Conservation (phyloP, 2,797 vertebrate species). For the Mus spretus region DNA sequence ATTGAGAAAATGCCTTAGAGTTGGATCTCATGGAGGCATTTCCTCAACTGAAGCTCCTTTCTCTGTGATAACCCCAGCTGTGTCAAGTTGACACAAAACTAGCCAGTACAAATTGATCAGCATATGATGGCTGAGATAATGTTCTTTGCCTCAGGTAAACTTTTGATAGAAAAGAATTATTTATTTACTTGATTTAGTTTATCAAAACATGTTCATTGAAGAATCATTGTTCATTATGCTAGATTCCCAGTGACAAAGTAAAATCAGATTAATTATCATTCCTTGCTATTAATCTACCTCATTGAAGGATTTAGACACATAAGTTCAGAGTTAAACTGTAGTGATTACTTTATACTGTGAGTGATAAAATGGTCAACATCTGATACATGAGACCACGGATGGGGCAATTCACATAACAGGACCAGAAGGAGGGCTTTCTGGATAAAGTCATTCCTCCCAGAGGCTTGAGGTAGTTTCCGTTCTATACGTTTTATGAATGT, state of each 20-base stretch:
- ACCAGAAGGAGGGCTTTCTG: neutral
- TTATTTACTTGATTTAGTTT: neutral
- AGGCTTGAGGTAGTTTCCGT: neutral
- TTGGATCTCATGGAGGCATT: too few species aligned
- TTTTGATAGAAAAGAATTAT: neutral
- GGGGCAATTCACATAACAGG: neutral
- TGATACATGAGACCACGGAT: neutral
- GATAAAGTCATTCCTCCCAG: neutral
- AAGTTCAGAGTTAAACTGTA: neutral
- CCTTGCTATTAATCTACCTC: neutral
- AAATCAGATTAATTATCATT: neutral
- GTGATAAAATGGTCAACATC: neutral
- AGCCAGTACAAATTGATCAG: too few species aligned
- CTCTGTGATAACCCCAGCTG: too few species aligned
- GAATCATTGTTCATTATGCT: neutral
- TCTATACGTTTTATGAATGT: neutral
- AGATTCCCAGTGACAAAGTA: neutral
- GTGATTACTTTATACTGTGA: neutral
- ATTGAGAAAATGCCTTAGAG: too few species aligned
- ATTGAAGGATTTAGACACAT: neutral
- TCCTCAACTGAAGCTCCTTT: too few species aligned
- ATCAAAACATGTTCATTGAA: neutral
- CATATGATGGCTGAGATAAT: neutral
- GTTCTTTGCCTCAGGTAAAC: neutral
- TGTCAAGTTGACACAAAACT: too few species aligned